Evolutionary conservation across 1,140 invertebrate species (phyloP).

Genomic region (Cotesia glomerata): DNA sequence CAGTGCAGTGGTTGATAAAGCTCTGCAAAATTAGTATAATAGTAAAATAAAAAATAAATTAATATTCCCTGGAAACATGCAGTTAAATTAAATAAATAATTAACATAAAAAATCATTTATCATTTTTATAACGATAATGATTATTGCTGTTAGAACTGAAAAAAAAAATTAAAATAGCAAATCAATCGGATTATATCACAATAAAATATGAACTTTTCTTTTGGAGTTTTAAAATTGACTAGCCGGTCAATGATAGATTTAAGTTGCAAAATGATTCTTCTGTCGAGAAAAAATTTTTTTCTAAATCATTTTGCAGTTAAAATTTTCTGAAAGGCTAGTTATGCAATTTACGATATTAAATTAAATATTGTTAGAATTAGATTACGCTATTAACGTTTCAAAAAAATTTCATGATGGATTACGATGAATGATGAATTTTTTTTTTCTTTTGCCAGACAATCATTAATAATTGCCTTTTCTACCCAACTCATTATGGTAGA

Average conservation of each 20-base stretch:
- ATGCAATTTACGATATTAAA: slow-evolving; percentile 14
- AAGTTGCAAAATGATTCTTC: not conserved
- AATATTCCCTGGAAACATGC: slow-evolving; percentile 57
- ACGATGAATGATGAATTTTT: not conserved
- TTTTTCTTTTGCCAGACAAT: not conserved
- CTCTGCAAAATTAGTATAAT: slow-evolving; percentile 40
- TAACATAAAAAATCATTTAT: slow-evolving; percentile 34
- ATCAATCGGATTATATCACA: too few species aligned
- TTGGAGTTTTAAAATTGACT: not conserved
- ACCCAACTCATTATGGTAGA: not conserved
- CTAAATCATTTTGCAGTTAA: not conserved
- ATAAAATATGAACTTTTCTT: not conserved
- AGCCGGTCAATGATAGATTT: not conserved
- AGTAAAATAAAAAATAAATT: not conserved
- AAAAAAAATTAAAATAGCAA: not conserved
- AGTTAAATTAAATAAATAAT: slow-evolving; percentile 50
- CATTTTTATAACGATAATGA: slow-evolving; percentile 22
- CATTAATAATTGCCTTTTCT: not conserved
- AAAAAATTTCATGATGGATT: too few species aligned
- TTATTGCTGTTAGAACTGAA: slow-evolving; percentile 13
- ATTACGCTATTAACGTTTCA: too few species aligned
- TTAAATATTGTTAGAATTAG: not conserved
- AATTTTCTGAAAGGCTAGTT: slow-evolving; percentile 20
- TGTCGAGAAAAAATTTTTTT: not conserved
- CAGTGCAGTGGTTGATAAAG: slow-evolving; percentile 42